These are phyloP conservation scores for Podarcis lilfordi DNA, from an alignment of 2,797 vertebrate genomes.

Conservation along the genomic window DNA sequence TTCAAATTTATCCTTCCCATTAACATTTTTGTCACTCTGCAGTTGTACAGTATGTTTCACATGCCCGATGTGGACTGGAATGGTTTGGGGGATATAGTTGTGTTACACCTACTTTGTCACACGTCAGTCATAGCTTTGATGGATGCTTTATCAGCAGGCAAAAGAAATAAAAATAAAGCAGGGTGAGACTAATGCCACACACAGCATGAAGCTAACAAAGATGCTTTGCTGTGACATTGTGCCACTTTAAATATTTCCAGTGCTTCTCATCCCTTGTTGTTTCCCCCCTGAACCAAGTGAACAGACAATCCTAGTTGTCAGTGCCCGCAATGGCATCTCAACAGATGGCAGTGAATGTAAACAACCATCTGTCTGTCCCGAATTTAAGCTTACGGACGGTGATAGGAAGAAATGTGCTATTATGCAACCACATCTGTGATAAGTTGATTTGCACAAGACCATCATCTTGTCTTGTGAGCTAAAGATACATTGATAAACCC, in stretches of 20 bases:
- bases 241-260: neutral
- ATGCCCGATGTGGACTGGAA: neutral
- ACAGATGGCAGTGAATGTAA: neutral
- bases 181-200: neutral
- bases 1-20: neutral
- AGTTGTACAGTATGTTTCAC: neutral
- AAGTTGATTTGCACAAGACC: conserved; percentile 15
- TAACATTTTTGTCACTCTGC: neutral
- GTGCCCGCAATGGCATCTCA: conserved; percentile 10
- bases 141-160: neutral
- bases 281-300: neutral
- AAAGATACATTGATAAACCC: neutral
- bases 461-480: neutral
- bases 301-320: conserved; percentile 18
- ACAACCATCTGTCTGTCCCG: conserved; percentile 11
- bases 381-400: conserved; percentile 16
- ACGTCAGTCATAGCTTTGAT: neutral
- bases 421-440: conserved; percentile 13
- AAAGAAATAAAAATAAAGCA: neutral
- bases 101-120: neutral
- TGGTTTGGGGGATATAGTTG: neutral
- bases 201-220: neutral
- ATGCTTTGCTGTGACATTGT: neutral
- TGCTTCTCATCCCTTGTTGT: conserved; percentile 7
- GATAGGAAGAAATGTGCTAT: neutral